Percentiles rank a stretch among this genome's conserved stretches.
Conservation (phyloP, 2,888 invertebrate genomes). For the Pecten maximus region DNA sequence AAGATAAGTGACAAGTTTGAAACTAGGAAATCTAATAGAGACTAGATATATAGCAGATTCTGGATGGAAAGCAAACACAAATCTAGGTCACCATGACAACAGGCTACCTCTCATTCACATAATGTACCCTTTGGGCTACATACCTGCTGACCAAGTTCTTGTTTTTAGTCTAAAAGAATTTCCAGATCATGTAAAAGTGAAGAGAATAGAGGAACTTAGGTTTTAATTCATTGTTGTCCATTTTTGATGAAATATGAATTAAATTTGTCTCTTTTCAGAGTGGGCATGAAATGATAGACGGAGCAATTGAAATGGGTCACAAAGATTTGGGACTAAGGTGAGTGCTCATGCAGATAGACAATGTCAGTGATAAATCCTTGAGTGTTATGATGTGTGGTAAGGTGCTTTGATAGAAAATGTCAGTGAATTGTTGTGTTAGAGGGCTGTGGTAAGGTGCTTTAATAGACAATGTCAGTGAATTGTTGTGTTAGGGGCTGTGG, state of each 20-base stretch:
- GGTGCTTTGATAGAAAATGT: neutral
- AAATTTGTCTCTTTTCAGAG: conserved; percentile 2
- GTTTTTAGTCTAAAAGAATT: neutral
- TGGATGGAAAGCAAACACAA: neutral
- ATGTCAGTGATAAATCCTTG: neutral
- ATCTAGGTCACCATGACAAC: conserved; percentile 6
- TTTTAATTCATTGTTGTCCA: neutral
- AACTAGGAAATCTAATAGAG: conserved; percentile 3
- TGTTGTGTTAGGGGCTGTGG: no score
- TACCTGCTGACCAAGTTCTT: neutral
- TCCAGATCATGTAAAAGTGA: neutral
- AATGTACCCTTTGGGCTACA: neutral
- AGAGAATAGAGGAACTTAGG: neutral
- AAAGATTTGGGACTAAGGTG: neutral
- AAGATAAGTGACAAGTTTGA: neutral
- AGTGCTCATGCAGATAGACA: no score
- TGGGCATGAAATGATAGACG: neutral
- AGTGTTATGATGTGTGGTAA: neutral
- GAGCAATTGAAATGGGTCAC: neutral
- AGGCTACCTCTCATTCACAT: neutral
- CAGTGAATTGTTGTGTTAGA: no score
- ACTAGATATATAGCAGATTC: neutral
- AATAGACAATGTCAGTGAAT: no score
- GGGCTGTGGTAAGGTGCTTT: no score
- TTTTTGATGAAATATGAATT: neutral